Conservation (phyloP, 2,888 invertebrate species). For the Clitarchus hookeri region DNA sequence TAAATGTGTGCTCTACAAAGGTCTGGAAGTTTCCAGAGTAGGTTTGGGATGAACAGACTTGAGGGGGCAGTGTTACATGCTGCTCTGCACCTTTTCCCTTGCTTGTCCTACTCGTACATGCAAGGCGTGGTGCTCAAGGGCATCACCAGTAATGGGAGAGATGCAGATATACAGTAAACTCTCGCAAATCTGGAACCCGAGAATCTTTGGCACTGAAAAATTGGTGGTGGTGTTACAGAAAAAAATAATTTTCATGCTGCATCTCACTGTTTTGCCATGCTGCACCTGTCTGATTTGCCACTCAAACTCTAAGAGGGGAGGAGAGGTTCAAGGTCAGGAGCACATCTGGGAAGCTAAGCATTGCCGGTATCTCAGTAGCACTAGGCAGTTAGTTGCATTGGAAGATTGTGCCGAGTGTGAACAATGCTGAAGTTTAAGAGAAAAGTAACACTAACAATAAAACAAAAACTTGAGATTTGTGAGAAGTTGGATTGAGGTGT, state of each 20-base stretch:
- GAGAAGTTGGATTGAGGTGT: background rate
- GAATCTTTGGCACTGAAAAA: background rate
- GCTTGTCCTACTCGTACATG: too few relatives aligned
- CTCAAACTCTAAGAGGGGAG: background rate
- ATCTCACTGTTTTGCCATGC: background rate
- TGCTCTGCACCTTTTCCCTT: too few relatives aligned
- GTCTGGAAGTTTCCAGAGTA: too few relatives aligned
- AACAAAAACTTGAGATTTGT: background rate
- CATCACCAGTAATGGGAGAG: too few relatives aligned
- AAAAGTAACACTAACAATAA: background rate
- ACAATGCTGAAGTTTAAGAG: background rate
- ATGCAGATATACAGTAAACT: slow-evolving; percentile 1
- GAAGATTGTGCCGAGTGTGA: background rate
- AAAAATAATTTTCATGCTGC: background rate
- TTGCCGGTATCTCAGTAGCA: background rate
- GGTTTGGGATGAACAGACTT: too few relatives aligned
- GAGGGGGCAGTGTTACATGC: too few relatives aligned
- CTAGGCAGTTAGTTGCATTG: background rate
- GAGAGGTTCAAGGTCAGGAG: background rate
- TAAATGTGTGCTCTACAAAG: too few relatives aligned
- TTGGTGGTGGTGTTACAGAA: background rate
- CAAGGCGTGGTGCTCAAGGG: too few relatives aligned
- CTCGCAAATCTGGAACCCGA: background rate
- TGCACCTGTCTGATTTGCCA: background rate
- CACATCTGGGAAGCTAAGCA: background rate